Evolutionary conservation across 2,888 invertebrate species (phyloP).

Genomic region (Polia nebulosa): DNA sequence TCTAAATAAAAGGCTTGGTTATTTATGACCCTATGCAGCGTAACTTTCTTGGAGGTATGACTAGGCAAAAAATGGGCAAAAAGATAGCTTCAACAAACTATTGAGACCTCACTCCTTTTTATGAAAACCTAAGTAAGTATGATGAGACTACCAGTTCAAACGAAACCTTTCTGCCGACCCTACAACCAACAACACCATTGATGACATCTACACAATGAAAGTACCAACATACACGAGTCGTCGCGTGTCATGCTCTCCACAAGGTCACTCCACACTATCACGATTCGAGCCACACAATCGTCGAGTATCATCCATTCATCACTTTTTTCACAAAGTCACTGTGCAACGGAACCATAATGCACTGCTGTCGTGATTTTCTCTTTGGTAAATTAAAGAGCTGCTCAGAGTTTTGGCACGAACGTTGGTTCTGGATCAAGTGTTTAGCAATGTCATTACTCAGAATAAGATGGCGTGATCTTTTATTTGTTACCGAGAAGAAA

Average conservation of each 20-base stretch:
- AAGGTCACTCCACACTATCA: conserved; percentile 70
- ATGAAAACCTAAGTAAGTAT: neutral
- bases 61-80: neutral
- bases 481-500: conserved; percentile 11
- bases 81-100: neutral
- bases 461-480: conserved; percentile 36
- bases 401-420: conserved; percentile 42
- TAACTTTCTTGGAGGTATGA: no score
- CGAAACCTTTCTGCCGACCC: neutral
- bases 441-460: conserved; percentile 42
- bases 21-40: no score
- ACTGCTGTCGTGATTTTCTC: conserved; percentile 24
- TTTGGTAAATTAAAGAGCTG: conserved; percentile 26
- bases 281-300: conserved; percentile 57
- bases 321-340: conserved; percentile 64
- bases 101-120: no score
- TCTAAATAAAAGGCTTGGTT: no score
- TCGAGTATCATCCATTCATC: conserved; percentile 68
- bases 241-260: conserved; percentile 74
- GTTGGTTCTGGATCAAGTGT: conserved; percentile 24
- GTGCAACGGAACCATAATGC: conserved; percentile 40
- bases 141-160: neutral
- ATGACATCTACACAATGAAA: conserved; percentile 43
- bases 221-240: conserved; percentile 38
- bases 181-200: conserved; percentile 18